Percentiles rank a stretch among this genome's conserved stretches.
These are phyloP conservation scores for Diadema setosum DNA, from an alignment of 35 echinoderm and acorn worm genomes.

Conservation along the genomic window DNA sequence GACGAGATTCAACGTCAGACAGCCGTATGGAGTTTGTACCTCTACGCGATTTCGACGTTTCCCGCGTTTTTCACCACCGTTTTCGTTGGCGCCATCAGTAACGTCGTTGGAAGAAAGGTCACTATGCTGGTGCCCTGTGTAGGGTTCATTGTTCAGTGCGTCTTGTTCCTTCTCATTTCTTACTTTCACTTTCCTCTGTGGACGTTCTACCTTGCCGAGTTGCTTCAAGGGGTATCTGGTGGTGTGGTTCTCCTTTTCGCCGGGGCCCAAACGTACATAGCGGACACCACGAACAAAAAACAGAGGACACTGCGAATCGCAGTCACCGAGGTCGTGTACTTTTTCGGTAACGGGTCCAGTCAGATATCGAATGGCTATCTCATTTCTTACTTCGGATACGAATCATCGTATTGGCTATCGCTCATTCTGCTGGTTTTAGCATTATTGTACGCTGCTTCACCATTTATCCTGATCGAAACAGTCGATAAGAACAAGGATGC, in stretches of 20 bases:
- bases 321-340: conserved; percentile 19
- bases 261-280: conserved; percentile 24
- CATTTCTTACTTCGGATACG: conserved; percentile 17
- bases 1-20: conserved; percentile 33
- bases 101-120: conserved; percentile 28
- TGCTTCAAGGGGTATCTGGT: conserved; percentile 31
- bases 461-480: conserved; percentile 41
- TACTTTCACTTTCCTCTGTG: conserved; percentile 11
- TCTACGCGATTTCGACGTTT: background rate
- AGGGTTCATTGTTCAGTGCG: conserved; percentile 25
- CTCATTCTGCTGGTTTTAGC: background rate
- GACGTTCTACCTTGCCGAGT: conserved; percentile 13
- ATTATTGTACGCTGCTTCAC: conserved; percentile 5
- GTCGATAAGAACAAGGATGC: background rate
- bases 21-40: conserved; percentile 41
- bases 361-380: conserved; percentile 49
- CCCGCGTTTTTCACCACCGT: conserved; percentile 34
- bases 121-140: conserved; percentile 20
- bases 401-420: conserved; percentile 9
- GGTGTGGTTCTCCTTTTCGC: conserved; percentile 38
- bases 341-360: background rate
- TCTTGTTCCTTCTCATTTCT: background rate
- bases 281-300: background rate
- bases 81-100: conserved; percentile 27
- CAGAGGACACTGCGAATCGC: conserved; percentile 45